Base-by-base conservation (phyloP, 2,888 invertebrate species). In the Orthosia cruda region DNA sequence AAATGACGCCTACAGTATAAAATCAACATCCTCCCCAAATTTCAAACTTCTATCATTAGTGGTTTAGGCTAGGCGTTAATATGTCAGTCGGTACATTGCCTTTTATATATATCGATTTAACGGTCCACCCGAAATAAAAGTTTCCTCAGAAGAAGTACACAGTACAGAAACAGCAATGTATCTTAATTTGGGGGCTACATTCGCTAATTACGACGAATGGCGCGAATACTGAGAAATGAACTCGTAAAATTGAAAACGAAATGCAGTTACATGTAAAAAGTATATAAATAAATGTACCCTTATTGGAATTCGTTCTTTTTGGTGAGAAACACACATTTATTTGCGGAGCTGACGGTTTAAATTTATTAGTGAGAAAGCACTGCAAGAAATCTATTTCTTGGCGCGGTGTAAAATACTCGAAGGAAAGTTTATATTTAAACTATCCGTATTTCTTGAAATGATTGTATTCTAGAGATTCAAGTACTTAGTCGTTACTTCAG, bases 141-240 rank as follows among this genome's bases (percentile, higher is more conserved):
- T 64, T 76, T 23, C 54, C 49, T 45, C 20, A 20, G 62, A 52
- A 65, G 12, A 49, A 78, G 23, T 59, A 12, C 18, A 15, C 32
- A 65, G 50, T 64, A 63, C 50, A 64, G 45, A 32, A 5, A 12
- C 23, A 45, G 18, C 52, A 15, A 57, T 82, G 13, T 65, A 20
- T 79, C 68, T 77, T 77, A 40, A 82, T 79, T 79, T 68, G n/a
- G 68, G 20, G 18, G 12, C 45, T n/a, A 52, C 52, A 26, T 16
- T 75, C n/a, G 4, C 54, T 79, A 79, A 79, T 77, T 69, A 69
- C 61, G 50, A 79, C 3, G 20, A 83, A 82, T 82, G 23, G 40
- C 3, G 3, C 11, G 2, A 55, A 47, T 26, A 49, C 67, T 50
- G 12, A 32, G 20, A 63, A 63, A 57, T 23, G 20, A 32, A 54